A percentile compares a stretch with the other conserved stretches of the same genome.
These are phyloP conservation scores for Felis chaus DNA, from an alignment of 2,113 vertebrate species.

Conservation along the genomic window DNA sequence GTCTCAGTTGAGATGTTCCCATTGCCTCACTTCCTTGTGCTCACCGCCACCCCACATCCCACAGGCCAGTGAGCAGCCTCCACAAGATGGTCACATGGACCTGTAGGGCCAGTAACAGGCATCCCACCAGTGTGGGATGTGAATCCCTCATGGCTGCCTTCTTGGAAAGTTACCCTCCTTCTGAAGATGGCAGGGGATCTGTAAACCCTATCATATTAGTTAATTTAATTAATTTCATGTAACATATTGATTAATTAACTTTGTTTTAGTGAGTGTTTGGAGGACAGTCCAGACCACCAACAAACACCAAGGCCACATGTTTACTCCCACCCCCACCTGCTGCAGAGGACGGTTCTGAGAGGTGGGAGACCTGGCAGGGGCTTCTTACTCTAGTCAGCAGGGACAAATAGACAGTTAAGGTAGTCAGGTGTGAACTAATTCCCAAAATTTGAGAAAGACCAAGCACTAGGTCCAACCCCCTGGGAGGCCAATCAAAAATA, in stretches of 20 bases:
- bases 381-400: not conserved
- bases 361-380: not conserved
- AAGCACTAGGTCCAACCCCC: not conserved
- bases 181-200: not conserved
- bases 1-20: not conserved
- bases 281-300: not conserved
- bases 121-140: not conserved
- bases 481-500: not conserved
- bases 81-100: not conserved
- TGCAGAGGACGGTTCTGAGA: not conserved
- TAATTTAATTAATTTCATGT: slow-evolving; percentile 25
- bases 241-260: not conserved
- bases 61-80: not conserved
- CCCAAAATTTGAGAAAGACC: not conserved
- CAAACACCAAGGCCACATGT: not conserved
- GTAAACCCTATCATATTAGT: not conserved
- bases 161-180: not conserved
- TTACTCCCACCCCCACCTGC: not conserved
- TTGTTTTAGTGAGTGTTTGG: not conserved
- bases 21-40: not conserved
- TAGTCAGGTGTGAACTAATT: not conserved
- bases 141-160: not conserved
- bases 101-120: not conserved
- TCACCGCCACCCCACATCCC: not conserved
- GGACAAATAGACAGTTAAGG: not conserved